Evolutionary conservation across 2,797 vertebrate genomes (phyloP), one percentile per base, ranked within the genome.

Genomic region (Acomys russatus): DNA sequence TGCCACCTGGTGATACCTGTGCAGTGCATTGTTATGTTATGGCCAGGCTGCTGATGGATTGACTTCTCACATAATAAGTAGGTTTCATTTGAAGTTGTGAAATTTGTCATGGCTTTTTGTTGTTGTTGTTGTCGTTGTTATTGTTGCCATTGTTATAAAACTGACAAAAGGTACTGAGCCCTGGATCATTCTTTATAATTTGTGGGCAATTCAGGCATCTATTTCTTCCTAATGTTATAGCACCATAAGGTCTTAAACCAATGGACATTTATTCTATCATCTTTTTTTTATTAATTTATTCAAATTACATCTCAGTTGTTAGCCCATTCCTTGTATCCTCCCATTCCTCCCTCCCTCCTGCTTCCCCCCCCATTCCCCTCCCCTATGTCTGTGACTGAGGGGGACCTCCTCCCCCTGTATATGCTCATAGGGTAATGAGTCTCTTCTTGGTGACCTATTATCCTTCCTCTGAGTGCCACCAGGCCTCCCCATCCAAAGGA

Each of bases 51-150:
- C 15, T 68, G 15, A 30, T 17, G 7, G 33, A 33, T 9, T 88
- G 59, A 66, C 30, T 30, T 63, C 2, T 94, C 18, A 77, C 28
- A 70, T 85, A 71, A 92, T n/a, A 82, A 54, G 33, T 35, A n/a
- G 9, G 3, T 6, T 9, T 90, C 76, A 70, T 80, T 92, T 71
- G 35, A 76, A 92, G 17, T 56, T 77, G 49, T 0, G 1, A 68
- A 78, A 9, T 66, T 76, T 95, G n/a, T 91, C 25, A 18, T 89
- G 44, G 70, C 70, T 93, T 76, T 14, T 86, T 86, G 44, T 44
- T 44, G 44, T 44, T 44, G 44, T 44, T 44, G 44, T 44, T 44
- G 44, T 44, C 4, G 44, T 44, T 44, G 44, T 44, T 44, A 4
- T 44, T 44, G 44, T 44, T 44, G 44, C 44, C 44, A 44, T n/a